Evolutionary conservation across 2,113 vertebrate genomes (phyloP), one percentile per base, ranked within the genome.

Genomic region (Corythornis cristatus): DNA sequence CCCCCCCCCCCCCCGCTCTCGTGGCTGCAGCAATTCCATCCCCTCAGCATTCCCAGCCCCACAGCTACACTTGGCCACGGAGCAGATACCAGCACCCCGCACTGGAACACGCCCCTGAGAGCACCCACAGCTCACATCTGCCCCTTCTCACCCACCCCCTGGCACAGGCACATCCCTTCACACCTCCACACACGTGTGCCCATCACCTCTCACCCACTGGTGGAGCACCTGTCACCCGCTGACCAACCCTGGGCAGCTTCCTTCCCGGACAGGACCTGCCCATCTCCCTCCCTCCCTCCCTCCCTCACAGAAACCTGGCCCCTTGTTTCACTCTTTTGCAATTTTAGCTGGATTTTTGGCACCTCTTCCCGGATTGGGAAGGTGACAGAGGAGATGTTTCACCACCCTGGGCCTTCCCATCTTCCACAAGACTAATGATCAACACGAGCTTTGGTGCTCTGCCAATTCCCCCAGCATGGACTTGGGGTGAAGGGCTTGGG

Each of bases 61-160:
- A 0, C 1, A 2, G 66, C 40, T 21, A 51, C 23, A 1, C 21
- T n/a, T 0, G 0, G 13, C 23, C 15, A 7, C 0, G 3, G 35
- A 15, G 28, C 58, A 40, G 43, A 5, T 9, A 7, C 80, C 74
- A 35, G 40, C 53, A 9, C n/a, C 64, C 28, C 31, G 5, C 0
- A 5, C 46, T 6, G 21, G 46, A 12, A 11, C 46, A 21, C 20
- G 46, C 19, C 45, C n/a, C 1, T 3, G 42, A 8, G 4, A 13
- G 28, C 26, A 54, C 53, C 53, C 53, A 54, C 51, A 15, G 51
- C 5, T 8, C 51, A 14, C 8, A 11, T 29, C 53, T 54, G 33
- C 33, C 22, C 5, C 33, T 62, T 26, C 35, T 26, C 11, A 7
- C 10, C 66, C 7, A 40, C 15, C 20, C 3, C 3, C 0, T 29